Evolutionary conservation across 2,113 vertebrate species (phyloP).

Genomic region (Peromyscus leucopus): DNA sequence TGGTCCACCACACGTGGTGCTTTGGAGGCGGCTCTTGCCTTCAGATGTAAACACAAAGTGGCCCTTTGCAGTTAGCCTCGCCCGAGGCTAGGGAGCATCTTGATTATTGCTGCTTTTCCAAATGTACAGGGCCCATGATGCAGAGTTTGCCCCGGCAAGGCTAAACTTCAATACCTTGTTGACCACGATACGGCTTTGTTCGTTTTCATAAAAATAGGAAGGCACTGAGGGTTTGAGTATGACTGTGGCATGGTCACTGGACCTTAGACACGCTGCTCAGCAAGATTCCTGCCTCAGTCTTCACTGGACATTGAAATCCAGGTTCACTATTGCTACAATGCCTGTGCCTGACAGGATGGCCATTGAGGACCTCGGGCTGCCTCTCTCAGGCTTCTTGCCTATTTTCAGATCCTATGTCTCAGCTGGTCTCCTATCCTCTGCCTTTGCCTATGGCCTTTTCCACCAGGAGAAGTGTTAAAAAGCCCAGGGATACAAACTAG

Average conservation of each 20-base stretch:
- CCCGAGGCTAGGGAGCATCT: background rate
- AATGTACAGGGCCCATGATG: background rate
- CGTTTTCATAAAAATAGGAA: slow-evolving; percentile 55
- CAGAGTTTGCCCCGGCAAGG: background rate
- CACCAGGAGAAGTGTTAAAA: background rate
- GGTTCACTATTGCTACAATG: background rate
- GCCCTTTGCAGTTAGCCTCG: background rate
- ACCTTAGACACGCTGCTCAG: background rate
- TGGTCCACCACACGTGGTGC: background rate
- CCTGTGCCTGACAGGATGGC: background rate
- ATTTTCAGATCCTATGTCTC: background rate
- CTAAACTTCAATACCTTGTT: slow-evolving; percentile 10
- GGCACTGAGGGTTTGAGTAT: background rate
- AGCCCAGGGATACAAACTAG: background rate
- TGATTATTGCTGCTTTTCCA: background rate
- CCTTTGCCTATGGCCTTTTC: background rate
- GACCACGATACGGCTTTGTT: background rate
- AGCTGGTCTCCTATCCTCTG: background rate
- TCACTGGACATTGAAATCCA: slow-evolving; percentile 3
- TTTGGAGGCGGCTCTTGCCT: background rate
- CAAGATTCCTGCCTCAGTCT: background rate
- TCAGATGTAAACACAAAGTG: background rate
- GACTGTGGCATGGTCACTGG: background rate
- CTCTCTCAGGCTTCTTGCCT: background rate
- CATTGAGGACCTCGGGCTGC: background rate